Base-by-base conservation (phyloP, 2,888 invertebrate genomes). In the Aromia moschata region DNA sequence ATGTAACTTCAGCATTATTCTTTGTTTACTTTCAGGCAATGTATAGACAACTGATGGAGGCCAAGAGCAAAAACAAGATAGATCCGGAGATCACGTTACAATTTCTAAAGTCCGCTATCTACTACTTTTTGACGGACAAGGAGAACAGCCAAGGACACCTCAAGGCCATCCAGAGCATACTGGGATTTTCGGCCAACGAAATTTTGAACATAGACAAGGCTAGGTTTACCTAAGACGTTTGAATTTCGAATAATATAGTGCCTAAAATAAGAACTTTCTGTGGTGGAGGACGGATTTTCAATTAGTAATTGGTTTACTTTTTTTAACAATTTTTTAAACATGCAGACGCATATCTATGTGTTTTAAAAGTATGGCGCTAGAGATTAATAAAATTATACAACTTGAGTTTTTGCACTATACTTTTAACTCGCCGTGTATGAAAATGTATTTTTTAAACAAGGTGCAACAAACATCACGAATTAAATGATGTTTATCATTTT, bases 61-160 rank as follows among this genome's bases (percentile, higher is more conserved):
- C 91, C 66, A 90, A 89, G 80, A 87, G 82, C 77, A 89, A 88
- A 79, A 86, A 86, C 68, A 86, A 85, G 69, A 88, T 92, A 56
- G 94, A 95, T 82, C 93, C 95, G n/a, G 93, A 94, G 81, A 90
- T 95, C 67, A 94, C 94, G 14, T 83, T 96, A 74, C 93, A 94
- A 80, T 96, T 96, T 83, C 86, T 96, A 64, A 95, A 94, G 82
- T 95, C 95, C 62, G 95, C 96, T 52, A 88, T 96, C 74, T 96
- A 94, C 80, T 95, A 96, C 79, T 96, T 94, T 81, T 84, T 96
- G 58, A 92, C 94, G 1, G 94, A 95, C 77, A 90, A 89, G 70
- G 94, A 95, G 78, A 94, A 94, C 76, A 90, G 91, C 54, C 91
- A 91, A 72, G 93, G 94, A 11, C 96, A 96, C 78, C 84, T 96